Conservation (phyloP, 2,888 invertebrate species). For the Notodonta ziczac region DNA sequence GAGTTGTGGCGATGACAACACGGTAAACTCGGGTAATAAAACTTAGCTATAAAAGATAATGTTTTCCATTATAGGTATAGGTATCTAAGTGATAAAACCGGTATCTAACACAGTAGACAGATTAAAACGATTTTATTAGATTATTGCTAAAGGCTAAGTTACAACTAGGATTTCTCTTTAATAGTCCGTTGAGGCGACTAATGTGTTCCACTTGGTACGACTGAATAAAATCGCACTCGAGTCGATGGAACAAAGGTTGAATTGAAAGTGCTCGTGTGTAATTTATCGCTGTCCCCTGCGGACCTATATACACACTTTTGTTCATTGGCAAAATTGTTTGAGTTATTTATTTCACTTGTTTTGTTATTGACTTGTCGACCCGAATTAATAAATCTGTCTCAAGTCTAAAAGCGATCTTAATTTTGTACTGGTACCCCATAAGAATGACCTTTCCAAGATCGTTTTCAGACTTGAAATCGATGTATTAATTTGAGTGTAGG, state of each 20-base stretch:
- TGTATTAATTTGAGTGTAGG: too few relatives aligned
- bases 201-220: neutral
- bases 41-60: slow-evolving; percentile 3
- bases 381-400: too few relatives aligned
- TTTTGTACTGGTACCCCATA: too few relatives aligned
- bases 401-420: too few relatives aligned
- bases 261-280: neutral
- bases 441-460: too few relatives aligned
- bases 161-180: neutral
- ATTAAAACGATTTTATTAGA: neutral
- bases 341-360: neutral
- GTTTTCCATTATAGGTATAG: neutral
- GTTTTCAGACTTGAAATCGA: too few relatives aligned
- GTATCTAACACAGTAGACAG: neutral
- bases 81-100: neutral
- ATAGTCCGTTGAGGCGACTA: neutral
- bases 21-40: neutral
- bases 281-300: neutral
- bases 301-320: neutral
- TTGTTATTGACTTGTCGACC: neutral
- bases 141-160: neutral
- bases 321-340: neutral
- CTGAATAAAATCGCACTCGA: neutral
- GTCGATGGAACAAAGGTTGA: neutral
- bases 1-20: neutral